These are phyloP conservation scores for Xyrichtys novacula DNA, from an alignment of 2,797 vertebrate species.

Conservation along the genomic window DNA sequence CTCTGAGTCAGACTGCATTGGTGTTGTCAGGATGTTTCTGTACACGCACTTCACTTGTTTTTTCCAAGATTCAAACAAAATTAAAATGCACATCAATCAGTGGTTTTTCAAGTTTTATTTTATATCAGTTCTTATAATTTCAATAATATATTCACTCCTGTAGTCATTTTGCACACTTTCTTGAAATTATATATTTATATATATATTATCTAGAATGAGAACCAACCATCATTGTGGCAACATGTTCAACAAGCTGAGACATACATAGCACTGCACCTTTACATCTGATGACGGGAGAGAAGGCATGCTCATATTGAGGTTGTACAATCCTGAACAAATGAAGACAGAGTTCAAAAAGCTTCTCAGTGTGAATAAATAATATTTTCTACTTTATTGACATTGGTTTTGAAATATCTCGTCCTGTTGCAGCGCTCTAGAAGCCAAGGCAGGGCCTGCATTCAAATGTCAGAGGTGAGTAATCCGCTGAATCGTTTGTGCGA, in stretches of 20 bases:
- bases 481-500: conserved; percentile 41
- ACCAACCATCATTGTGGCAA: conserved; percentile 41
- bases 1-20: background rate
- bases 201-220: conserved; percentile 45
- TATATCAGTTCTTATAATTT: conserved; percentile 67
- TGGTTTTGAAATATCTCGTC: conserved; percentile 23
- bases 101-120: conserved; percentile 69
- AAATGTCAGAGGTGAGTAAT: conserved; percentile 24
- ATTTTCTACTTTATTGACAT: conserved; percentile 26
- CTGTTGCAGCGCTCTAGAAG: conserved; percentile 31
- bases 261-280: conserved; percentile 53
- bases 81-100: background rate
- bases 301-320: conserved; percentile 75
- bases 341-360: conserved; percentile 36
- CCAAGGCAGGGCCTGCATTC: conserved; percentile 48
- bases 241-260: conserved; percentile 51
- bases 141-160: conserved; percentile 72
- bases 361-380: conserved; percentile 42
- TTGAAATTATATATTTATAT: conserved; percentile 68
- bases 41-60: background rate
- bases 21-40: background rate
- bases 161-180: conserved; percentile 68
- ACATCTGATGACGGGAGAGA: conserved; percentile 57
- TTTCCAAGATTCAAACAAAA: conserved; percentile 15
- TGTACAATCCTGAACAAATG: conserved; percentile 54